Evolutionary conservation across 2,888 invertebrate genomes (phyloP).

Genomic region (Drosophila sordidula): DNA sequence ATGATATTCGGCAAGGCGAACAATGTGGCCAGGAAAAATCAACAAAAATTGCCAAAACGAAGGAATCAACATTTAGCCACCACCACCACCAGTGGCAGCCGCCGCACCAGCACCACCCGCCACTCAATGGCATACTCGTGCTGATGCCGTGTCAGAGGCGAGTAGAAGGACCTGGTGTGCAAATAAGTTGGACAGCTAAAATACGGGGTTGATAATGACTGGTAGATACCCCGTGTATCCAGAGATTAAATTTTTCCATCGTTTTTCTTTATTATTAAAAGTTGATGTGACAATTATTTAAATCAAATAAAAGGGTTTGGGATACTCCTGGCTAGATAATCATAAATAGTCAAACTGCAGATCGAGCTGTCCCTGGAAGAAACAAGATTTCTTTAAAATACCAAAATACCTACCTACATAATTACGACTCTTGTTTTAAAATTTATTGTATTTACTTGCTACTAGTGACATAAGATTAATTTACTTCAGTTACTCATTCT

Average conservation of each 20-base stretch:
- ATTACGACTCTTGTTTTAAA: too few relatives aligned
- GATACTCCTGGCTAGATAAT: too few relatives aligned
- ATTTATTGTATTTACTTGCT: too few relatives aligned
- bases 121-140: constrained; percentile 20
- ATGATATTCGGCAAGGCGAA: constrained; percentile 63
- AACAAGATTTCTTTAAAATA: too few relatives aligned
- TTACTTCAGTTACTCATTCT: too few relatives aligned
- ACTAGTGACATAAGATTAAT: too few relatives aligned
- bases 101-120: constrained; percentile 7
- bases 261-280: too few relatives aligned
- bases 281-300: too few relatives aligned
- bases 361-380: too few relatives aligned
- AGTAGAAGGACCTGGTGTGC: constrained; percentile 34
- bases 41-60: constrained; percentile 40
- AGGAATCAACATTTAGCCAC: constrained; percentile 46
- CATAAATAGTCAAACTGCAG: too few relatives aligned
- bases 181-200: constrained; percentile 31
- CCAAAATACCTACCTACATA: too few relatives aligned
- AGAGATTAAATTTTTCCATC: neutral
- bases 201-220: neutral
- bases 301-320: too few relatives aligned
- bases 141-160: constrained; percentile 33
- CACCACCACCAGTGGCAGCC: constrained; percentile 10
- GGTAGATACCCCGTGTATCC: constrained; percentile 6
- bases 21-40: constrained; percentile 53